These are phyloP conservation scores for Cancer borealis DNA, from an alignment of 2,888 invertebrate species.

Conservation along the genomic window DNA sequence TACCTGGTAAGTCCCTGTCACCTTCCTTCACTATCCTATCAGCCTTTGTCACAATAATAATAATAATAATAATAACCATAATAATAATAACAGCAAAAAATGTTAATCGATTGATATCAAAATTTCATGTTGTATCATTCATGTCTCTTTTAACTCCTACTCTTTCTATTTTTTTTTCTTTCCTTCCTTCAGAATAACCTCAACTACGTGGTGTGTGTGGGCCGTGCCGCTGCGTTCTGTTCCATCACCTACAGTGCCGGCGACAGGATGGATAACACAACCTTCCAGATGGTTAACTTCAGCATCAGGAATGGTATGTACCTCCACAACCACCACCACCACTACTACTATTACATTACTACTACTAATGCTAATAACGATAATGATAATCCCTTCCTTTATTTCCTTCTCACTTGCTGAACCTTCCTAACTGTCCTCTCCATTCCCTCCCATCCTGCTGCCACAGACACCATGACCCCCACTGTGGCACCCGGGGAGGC, in stretches of 20 bases:
- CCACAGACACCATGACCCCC: slow-evolving; percentile 63
- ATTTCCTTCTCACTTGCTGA: background rate
- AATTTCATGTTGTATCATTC: no score
- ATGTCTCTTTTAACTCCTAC: no score
- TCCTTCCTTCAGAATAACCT: slow-evolving; percentile 71
- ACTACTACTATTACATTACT: background rate
- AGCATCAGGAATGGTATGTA: slow-evolving; percentile 49
- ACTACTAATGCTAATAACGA: background rate
- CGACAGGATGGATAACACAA: background rate
- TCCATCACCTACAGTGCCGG: slow-evolving; percentile 69
- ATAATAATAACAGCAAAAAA: background rate
- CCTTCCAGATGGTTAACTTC: slow-evolving; percentile 67
- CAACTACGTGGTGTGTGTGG: slow-evolving; percentile 76
- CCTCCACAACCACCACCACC: background rate
- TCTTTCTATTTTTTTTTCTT: no score
- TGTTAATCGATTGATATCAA: background rate
- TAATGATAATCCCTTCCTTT: background rate
- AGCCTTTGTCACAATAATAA: background rate
- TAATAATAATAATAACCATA: background rate
- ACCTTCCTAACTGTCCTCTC: background rate
- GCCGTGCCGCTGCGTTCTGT: slow-evolving; percentile 74
- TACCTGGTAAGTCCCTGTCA: slow-evolving; percentile 63
- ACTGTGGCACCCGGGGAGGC: slow-evolving; percentile 84
- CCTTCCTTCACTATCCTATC: background rate
- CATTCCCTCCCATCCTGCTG: background rate